Base-by-base conservation (phyloP, 2,797 vertebrate genomes). In the Tympanoctomys barrerae region DNA sequence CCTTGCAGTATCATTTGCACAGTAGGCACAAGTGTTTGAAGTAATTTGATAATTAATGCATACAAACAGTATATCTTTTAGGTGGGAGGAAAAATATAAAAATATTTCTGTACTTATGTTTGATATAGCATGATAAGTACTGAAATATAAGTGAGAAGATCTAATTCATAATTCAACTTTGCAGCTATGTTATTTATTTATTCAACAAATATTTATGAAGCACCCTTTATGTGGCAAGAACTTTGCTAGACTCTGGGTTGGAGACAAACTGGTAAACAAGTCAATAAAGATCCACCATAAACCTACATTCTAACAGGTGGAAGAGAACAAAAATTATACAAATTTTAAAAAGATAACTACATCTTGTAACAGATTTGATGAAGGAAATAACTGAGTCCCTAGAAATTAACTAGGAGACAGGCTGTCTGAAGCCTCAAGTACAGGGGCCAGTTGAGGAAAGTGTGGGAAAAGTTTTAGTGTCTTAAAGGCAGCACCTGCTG, bases 61-160 rank as follows among this genome's bases (percentile, higher is more conserved):
- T 70, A 68, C 31, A 59, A 13, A 80, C 6, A 77, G 26, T 19
- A 80, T n/a, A 24, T 66, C 39, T 71, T 42, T 94, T 54, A n/a
- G 39, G 36, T 10, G 71, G 57, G 22, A 26, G 18, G 59, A 10
- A 33, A 57, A 57, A 57, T 57, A 57, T 57, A 57, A 57, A 16
- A 57, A 57, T 66, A 62, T 71, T 13, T 81, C 24, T 73, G 3
- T 70, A 46, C 85, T 91, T 92, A 52, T 84, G 57, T 88, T 89
- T 95, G 57, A 94, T 89, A 46, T 54, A 92, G 61, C 26, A 81
- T 86, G 28, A 22, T 86, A 54, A 90, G 36, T 90, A 85, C 22
- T 88, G 13, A 87, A 94, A 88, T 96, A 84, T 7, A 82, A 82
- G 78, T 79, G 57, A 93, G 46, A 95, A 94, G 52, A 90, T 87